Conservation (phyloP, 2,113 vertebrate genomes). For the Pelvicachromis taeniatus region DNA sequence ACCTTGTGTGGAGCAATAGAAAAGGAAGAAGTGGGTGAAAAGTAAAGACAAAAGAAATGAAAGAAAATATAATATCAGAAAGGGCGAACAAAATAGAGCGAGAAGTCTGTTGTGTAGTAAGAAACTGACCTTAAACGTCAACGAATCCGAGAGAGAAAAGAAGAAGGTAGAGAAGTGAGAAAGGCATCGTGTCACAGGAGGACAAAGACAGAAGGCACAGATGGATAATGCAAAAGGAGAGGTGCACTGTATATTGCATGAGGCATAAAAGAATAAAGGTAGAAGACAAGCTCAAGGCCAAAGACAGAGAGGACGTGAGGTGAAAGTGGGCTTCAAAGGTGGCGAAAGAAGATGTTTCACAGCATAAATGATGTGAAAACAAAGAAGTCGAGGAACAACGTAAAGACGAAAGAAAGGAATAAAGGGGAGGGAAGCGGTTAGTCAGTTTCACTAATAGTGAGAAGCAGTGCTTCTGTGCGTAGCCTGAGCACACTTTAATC, state of each 20-base stretch:
- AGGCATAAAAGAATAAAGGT: not conserved
- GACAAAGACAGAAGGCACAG: not conserved
- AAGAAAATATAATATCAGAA: not conserved
- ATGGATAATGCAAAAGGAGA: not conserved
- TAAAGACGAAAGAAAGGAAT: not conserved
- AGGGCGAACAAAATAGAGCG: not conserved
- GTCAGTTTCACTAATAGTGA: conserved; percentile 36
- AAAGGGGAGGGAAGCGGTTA: not conserved
- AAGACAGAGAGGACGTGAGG: not conserved
- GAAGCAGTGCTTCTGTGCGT: not conserved
- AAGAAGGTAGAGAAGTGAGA: not conserved
- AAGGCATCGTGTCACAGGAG: not conserved
- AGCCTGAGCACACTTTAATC: conserved; percentile 39
- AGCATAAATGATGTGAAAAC: not conserved
- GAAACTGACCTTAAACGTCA: not conserved
- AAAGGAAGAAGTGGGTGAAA: not conserved
- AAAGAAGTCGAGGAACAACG: not conserved
- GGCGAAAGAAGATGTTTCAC: not conserved
- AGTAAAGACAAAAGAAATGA: not conserved
- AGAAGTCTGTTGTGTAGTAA: not conserved
- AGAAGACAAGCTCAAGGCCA: not conserved
- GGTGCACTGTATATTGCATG: not conserved
- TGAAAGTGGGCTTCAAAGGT: not conserved
- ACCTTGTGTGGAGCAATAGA: not conserved
- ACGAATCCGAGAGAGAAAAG: not conserved